phyloP scores from a whole-genome alignment of 2,113 vertebrate species.

The Pachypanchax playfairii region DNA sequence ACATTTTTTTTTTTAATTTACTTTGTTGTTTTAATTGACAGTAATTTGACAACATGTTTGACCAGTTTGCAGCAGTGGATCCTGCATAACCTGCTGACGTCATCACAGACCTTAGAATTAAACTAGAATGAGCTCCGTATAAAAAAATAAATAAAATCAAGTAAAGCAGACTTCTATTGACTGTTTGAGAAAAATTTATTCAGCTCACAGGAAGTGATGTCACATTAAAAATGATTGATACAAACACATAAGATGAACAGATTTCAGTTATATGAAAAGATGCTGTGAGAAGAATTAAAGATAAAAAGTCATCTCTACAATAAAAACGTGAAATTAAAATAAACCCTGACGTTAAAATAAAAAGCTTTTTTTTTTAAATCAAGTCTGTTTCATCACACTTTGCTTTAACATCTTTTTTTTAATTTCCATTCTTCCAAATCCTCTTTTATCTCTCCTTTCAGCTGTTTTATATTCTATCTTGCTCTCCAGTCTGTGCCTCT shows the following conservation, averaged over 20 bases:
- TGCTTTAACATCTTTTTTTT: constrained; percentile 24
- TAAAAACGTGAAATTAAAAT: constrained; percentile 52
- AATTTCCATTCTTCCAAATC: constrained; percentile 7
- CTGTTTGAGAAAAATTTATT: neutral
- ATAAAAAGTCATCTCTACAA: constrained; percentile 10
- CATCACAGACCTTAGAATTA: too few relatives aligned
- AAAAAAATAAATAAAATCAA: too few relatives aligned
- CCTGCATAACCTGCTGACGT: neutral
- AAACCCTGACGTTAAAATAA: constrained; percentile 9
- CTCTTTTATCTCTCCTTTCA: constrained; percentile 46
- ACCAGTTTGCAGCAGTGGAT: too few relatives aligned
- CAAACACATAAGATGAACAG: too few relatives aligned
- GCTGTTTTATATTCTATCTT: constrained; percentile 33
- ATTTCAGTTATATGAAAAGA: constrained; percentile 44
- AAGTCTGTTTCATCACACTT: constrained; percentile 24
- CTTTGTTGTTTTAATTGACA: neutral
- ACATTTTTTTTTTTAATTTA: neutral
- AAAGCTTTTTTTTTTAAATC: constrained; percentile 23
- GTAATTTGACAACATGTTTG: too few relatives aligned
- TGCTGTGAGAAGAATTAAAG: neutral
- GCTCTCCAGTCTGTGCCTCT: constrained; percentile 13
- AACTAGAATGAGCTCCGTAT: too few relatives aligned
- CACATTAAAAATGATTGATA: too few relatives aligned
- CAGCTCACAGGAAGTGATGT: neutral
- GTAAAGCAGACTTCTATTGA: neutral